Evolutionary conservation across 2,888 invertebrate genomes (phyloP), one percentile per base, ranked within the genome.

Genomic region (Ferdinandea cuprea): DNA sequence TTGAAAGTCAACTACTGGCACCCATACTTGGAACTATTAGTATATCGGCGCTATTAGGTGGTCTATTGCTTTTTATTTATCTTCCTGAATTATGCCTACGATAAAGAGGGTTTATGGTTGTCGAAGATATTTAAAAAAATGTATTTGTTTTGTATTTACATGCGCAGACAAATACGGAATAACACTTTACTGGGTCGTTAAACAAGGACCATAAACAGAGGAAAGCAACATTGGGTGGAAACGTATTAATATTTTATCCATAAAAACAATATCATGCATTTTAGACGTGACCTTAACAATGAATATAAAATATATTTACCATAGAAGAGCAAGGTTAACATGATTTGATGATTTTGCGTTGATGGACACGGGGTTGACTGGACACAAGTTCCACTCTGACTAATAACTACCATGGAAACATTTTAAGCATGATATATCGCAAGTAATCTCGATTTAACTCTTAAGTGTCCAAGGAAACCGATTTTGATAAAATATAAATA

Each of bases 1-100:
- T 30, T 17, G 63, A 65, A 73, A 46, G 56, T 54, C 56, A 56
- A 65, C 19, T 48, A n/a, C n/a, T n/a, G 56, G 56, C 65, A 32
- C 58, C 56, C 56, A 48, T 56, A 73, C 13, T 56, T 58, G 63
- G 73, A 9, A 61, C 35, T n/a, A 63, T 42, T 72, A 44, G 35
- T 63, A 56, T 44, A 3, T 17, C 15, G 19, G 13, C 7, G n/a
- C n/a, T 56, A 13, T 25, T 13, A 21, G 63, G 63, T 72, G 72
- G 63, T 63, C 65, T 56, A 25, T 40, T 40, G 56, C 8, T 35
- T n/a, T n/a, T n/a, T n/a, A n/a, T n/a, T n/a, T n/a, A 42, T 42
- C 15, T 40, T 13, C 7, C 19, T 58, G 7, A 15, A 46, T 44
- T 25, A 11, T 21, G n/a, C n/a, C n/a, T n/a, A 13, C 13, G 25